A percentile compares a stretch with the other conserved stretches of the same genome.
These are phyloP conservation scores for Zelostemma sp. DNA, from an alignment of 1,140 invertebrate genomes.

Conservation along the genomic window DNA sequence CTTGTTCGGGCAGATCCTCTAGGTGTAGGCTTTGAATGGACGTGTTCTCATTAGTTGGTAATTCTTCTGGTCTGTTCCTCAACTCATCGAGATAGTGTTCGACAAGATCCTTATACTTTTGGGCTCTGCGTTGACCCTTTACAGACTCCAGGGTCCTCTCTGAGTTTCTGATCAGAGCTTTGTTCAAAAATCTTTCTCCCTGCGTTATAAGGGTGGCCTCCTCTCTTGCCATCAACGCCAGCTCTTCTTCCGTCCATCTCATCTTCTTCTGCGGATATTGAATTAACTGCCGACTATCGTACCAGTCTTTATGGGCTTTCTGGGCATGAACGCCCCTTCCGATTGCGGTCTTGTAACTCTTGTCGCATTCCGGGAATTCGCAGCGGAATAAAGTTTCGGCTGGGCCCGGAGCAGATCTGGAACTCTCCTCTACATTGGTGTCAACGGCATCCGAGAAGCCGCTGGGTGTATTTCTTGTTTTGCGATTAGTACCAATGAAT, in stretches of 20 bases:
- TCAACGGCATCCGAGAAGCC: background rate
- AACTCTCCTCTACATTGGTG: background rate
- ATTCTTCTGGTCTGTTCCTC: too few relatives aligned
- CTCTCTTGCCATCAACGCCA: background rate
- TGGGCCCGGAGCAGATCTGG: background rate
- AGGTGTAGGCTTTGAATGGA: too few relatives aligned
- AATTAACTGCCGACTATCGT: background rate
- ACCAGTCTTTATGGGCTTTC: conserved; percentile 7
- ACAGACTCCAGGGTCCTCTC: too few relatives aligned
- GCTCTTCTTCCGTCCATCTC: background rate
- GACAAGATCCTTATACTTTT: too few relatives aligned
- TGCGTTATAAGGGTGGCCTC: background rate
- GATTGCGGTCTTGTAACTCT: background rate
- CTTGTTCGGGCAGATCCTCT: too few relatives aligned
- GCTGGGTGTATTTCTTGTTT: background rate
- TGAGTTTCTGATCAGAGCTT: too few relatives aligned
- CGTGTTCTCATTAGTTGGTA: too few relatives aligned
- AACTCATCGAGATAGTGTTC: too few relatives aligned
- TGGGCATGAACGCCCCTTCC: conserved; percentile 1
- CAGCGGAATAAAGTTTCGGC: background rate
- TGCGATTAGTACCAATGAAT: background rate
- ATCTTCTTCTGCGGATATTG: background rate
- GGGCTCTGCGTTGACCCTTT: too few relatives aligned
- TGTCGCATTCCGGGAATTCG: background rate
- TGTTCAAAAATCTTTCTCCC: background rate